Base-by-base conservation (phyloP, 2,797 vertebrate species). In the Lagocephalus sceleratus region DNA sequence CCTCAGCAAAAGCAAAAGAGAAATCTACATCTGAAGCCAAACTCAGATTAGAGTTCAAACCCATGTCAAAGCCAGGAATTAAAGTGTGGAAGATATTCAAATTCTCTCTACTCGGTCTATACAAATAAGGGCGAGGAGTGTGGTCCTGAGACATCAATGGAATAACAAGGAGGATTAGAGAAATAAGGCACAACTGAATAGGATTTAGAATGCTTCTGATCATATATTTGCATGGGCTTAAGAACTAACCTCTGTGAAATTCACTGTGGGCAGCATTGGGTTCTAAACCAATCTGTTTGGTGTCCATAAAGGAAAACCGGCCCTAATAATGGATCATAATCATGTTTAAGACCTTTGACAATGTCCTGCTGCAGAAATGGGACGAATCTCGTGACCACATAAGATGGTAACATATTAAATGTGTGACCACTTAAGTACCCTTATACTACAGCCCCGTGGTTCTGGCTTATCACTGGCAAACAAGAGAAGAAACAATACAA, bases 301-400 rank as follows among this genome's bases (percentile, higher is more conserved):
- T 51, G 26, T 52, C 68, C 22, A 15, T 9, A 16, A 38, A 15
- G 2, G 62, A 14, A 29, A 2, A 57, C 50, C 44, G 38, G 15
- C 51, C 56, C 49, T 38, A 57, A 38, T 6, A 39, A 41, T 61
- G 2, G 20, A 54, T 32, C 7, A 35, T 22, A 64, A 1, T 32
- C 6, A 39, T 43, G 0, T 38, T 35, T 14, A 14, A 35, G 32
- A 35, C 32, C 12, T 35, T 35, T 35, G 32, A 35, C 8, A 35
- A 14, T 14, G 32, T 35, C 12, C 32, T 35, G 26, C 26, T 9
- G 32, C 32, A 35, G 32, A 35, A 14, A 35, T 35, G 10, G 12
- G 14, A 10, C 53, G 75, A 62, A 75, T 64, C 88, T 63, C 77
- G 63, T 90, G 88, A 88, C 81, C 62, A 26, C 47, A 79, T 63